Evolutionary conservation across 1,140 invertebrate genomes (phyloP), one percentile per base, ranked within the genome.

Genomic region (Manduca sexta): DNA sequence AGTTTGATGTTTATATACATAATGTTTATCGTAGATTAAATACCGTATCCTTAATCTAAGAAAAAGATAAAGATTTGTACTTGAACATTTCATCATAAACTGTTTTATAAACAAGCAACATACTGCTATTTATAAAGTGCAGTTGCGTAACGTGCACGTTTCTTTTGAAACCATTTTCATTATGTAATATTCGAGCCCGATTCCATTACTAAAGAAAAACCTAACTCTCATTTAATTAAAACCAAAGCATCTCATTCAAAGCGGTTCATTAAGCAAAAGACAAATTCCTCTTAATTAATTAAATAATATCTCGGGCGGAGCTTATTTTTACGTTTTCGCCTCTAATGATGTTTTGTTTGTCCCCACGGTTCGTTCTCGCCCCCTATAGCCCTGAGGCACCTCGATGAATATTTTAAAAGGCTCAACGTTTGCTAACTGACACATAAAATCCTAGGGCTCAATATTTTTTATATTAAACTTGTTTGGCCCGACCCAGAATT

Each of bases 231-330:
- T 57, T 56, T 54, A 52, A 57, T 61, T 61, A 54, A 57, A 57
- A 49, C 47, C 51, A 46, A 51, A 49, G 52, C 37, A 31, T 54
- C 45, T 55, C 49, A 61, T 55, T 56, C 54, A 33, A 43, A 53
- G 49, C 44, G 49, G 58, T 58, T 58, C 49, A 55, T 60, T 56
- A 57, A 49, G 33, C 57, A 52, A 51, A 41, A 45, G 45, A 52
- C 54, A 49, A 52, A 58, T 64, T 60, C 49, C 52, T 56, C 52
- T 50, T 64, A 60, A 64, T 64, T 64, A 60, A 60, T 60, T 60
- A 64, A 64, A 59, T 64, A 50, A 64, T 59, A 56, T 57, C 56
- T 21, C 44, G 34, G 31, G 45, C 45, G 44, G 40, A 45, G 35
- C 33, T 54, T 57, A 52, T 60, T 64, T 64, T 60, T 60, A 47